Evolutionary conservation across 2,888 invertebrate species (phyloP).

Genomic region (Shargacucullia verbasci): DNA sequence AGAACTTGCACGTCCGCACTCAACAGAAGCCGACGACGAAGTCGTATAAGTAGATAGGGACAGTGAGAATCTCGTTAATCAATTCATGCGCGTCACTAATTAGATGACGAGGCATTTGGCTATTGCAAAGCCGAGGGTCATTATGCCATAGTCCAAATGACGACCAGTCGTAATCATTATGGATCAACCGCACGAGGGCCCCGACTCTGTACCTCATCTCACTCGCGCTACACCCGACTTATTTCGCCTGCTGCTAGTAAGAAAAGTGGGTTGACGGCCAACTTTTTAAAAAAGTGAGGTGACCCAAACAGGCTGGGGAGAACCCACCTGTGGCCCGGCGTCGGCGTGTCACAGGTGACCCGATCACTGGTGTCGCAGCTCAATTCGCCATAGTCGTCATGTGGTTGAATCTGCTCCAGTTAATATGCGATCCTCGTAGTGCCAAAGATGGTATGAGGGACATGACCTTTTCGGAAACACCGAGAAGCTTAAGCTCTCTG

Average conservation of each 20-base stretch:
- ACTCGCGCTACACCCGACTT: no score
- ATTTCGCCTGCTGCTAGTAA: no score
- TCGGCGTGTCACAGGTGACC: slow-evolving; percentile 8
- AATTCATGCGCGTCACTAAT: slow-evolving; percentile 90
- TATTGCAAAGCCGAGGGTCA: slow-evolving; percentile 56
- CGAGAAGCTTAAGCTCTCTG: slow-evolving; percentile 20
- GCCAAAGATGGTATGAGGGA: not conserved
- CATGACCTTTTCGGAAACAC: slow-evolving; percentile 1
- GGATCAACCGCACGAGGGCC: not conserved
- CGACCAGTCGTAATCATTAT: not conserved
- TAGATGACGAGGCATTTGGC: slow-evolving; percentile 90
- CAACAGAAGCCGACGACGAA: no score
- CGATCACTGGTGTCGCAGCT: slow-evolving; percentile 3
- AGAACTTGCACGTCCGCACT: no score
- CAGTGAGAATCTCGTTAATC: slow-evolving; percentile 89
- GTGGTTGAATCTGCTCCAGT: slow-evolving; percentile 72
- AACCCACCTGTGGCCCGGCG: no score
- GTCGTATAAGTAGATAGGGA: slow-evolving; percentile 80
- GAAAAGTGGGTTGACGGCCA: no score
- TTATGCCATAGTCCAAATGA: not conserved
- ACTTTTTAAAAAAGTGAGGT: no score
- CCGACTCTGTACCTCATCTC: no score
- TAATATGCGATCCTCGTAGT: slow-evolving; percentile 13
- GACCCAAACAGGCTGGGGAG: no score
- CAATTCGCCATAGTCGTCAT: slow-evolving; percentile 34